Evolutionary conservation across 2,888 invertebrate species (phyloP), one percentile per base, ranked within the genome.

Genomic region (Noctua janthe): DNA sequence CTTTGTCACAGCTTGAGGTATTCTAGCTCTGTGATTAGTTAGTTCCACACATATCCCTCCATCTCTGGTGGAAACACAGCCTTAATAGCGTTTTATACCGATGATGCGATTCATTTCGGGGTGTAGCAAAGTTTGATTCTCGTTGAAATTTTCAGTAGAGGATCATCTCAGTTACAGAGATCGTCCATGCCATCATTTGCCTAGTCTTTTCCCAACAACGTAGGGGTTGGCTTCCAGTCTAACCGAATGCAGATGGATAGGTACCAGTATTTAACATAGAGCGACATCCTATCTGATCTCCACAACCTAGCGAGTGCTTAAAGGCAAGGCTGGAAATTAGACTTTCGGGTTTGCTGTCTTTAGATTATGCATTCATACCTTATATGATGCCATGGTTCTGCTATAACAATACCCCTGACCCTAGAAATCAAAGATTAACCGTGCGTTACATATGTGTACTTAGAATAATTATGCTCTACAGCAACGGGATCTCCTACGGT

Each of bases 401-500:
- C 35, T 49, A n/a, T 71, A 62, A 82, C 71, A 85, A 54, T 85
- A 82, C 47, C 29, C 13, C 29, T 59, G 43, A 47, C 29, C 71
- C 51, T 23, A 47, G 29, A 54, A 35, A 59, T 54, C 47, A 82
- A 62, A 82, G 80, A 69, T 80, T 69, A 82, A 82, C 29, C 59
- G 17, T 77, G 78, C 15, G 54, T 84, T 56, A 49, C 54, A 17
- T 35, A 62, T 54, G 62, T 71, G 29, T 72, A 62, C 47, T 62
- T 54, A 49, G 47, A 47, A 71, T 85, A 66, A 83, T 81, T 85
- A 67, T 74, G 82, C 74, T 81, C 51, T 29, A 1, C 11, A 74
- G 39, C 70, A 86, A 81, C 86, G 74, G 86, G 66, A 81, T 86
- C 74, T 81, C 17, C 20, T 49, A 11, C 29, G 10, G 71, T 79